Evolutionary conservation across 92 coral and sea anemone species (phyloP).

Genomic region (Metridium senile): DNA sequence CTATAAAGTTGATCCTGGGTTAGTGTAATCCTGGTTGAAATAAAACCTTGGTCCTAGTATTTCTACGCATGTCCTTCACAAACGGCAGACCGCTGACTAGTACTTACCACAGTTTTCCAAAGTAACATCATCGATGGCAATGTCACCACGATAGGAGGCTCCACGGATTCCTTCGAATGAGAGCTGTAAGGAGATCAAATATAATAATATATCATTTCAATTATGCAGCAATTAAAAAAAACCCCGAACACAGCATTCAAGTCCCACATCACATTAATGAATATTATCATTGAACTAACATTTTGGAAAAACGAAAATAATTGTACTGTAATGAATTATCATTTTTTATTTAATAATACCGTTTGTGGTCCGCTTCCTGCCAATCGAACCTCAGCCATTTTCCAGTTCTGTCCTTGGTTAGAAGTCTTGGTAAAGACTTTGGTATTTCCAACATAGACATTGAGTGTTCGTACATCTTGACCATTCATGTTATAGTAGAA

Average conservation of each 20-base stretch:
- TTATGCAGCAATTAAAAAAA: not conserved
- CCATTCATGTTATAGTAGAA: constrained; percentile 30
- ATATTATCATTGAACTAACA: not conserved
- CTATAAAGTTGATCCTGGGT: no score
- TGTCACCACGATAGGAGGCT: not conserved
- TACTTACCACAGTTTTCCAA: not conserved
- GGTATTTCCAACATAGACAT: constrained; percentile 26
- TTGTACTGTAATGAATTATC: not conserved
- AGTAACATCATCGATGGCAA: constrained; percentile 19
- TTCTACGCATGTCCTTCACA: not conserved
- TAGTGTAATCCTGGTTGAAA: not conserved
- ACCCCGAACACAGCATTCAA: not conserved
- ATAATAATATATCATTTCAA: not conserved
- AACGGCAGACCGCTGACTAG: not conserved
- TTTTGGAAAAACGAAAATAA: no score
- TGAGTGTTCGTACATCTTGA: not conserved
- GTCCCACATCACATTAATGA: not conserved
- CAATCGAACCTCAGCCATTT: constrained; percentile 29
- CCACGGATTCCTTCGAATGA: constrained; percentile 22
- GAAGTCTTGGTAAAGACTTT: constrained; percentile 9
- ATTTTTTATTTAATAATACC: not conserved
- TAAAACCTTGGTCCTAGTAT: not conserved
- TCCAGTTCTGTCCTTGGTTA: constrained; percentile 16
- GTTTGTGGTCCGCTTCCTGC: constrained; percentile 10
- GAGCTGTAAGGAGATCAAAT: not conserved